These are phyloP conservation scores for Fregata magnificens DNA, from an alignment of 2,113 vertebrate species.

Conservation along the genomic window DNA sequence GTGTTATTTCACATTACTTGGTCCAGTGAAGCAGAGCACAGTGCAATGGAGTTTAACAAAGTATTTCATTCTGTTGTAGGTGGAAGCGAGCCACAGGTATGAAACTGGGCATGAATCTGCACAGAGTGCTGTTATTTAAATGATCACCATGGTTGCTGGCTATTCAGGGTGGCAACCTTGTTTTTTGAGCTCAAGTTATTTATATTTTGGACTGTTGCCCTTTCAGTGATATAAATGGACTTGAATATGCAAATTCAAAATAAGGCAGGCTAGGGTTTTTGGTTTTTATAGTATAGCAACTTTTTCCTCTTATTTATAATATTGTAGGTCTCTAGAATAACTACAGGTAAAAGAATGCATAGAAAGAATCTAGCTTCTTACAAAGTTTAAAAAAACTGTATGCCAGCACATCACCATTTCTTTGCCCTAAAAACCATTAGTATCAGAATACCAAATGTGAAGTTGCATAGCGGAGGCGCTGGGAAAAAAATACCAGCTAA, in stretches of 20 bases:
- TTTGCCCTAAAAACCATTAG: background rate
- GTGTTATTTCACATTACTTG: background rate
- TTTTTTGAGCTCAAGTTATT: background rate
- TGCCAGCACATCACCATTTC: background rate
- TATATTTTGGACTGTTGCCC: background rate
- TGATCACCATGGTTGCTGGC: fast-evolving
- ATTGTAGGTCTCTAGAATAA: background rate
- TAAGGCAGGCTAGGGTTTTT: background rate
- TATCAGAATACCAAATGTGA: background rate
- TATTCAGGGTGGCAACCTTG: background rate
- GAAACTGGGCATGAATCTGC: background rate
- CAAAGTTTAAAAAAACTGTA: background rate
- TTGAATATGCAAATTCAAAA: background rate
- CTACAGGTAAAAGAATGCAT: background rate
- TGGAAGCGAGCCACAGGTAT: background rate
- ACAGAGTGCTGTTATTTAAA: background rate
- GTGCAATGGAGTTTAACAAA: background rate
- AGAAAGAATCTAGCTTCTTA: background rate
- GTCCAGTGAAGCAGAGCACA: background rate
- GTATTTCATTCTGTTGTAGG: background rate
- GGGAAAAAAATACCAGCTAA: background rate
- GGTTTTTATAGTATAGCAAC: background rate
- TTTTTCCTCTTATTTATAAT: background rate
- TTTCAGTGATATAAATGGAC: background rate
- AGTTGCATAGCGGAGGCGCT: fast-evolving